phyloP scores from a whole-genome alignment of 2,888 invertebrate species.

The Muschampia plurimacula region DNA sequence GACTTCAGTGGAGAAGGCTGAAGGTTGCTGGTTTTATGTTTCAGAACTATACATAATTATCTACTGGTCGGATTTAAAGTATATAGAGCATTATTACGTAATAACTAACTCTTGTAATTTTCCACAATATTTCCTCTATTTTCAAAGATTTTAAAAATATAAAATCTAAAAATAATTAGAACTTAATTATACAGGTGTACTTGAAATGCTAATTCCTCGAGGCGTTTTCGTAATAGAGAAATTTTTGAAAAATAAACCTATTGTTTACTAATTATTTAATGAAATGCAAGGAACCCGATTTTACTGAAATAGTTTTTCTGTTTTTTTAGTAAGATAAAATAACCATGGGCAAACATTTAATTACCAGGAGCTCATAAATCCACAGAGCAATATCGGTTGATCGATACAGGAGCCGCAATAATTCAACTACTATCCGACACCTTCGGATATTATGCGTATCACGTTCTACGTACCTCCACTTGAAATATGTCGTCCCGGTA shows the following conservation, averaged over 20 bases:
- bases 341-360: constrained; percentile 1
- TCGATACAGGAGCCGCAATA: constrained; percentile 26
- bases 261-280: no score
- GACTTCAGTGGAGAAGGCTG: neutral
- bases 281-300: no score
- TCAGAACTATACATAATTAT: neutral
- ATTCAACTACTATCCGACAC: constrained; percentile 32
- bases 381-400: constrained; percentile 17
- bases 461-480: constrained; percentile 17
- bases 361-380: constrained; percentile 29
- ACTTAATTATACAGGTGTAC: no score
- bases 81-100: neutral
- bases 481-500: constrained; percentile 31
- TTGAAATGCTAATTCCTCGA: no score
- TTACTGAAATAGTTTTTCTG: no score
- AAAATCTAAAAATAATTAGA: no score
- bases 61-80: neutral
- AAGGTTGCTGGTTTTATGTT: no score
- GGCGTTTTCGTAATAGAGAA: no score
- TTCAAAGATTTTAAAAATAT: neutral
- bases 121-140: neutral
- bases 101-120: neutral
- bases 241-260: no score
- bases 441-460: constrained; percentile 26
- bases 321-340: no score